Evolutionary conservation across 2,888 invertebrate genomes (phyloP).

Genomic region (Hemaris fuciformis): DNA sequence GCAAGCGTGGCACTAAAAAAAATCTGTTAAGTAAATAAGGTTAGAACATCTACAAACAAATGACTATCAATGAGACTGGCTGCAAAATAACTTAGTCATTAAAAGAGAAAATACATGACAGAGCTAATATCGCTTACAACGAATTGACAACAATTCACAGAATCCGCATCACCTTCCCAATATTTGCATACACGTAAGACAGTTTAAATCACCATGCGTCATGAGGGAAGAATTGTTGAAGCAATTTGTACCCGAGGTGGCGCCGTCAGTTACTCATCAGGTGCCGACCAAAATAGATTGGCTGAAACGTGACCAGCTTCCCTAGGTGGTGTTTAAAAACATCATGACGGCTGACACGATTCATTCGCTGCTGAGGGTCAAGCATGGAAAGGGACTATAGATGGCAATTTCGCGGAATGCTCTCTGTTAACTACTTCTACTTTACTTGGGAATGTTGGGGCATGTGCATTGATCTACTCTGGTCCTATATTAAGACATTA

Average conservation of each 20-base stretch:
- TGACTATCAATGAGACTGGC: no score
- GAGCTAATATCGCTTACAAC: not conserved
- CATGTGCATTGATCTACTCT: no score
- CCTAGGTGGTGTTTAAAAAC: not conserved
- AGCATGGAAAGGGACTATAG: not conserved
- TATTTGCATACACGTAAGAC: not conserved
- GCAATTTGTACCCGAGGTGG: not conserved
- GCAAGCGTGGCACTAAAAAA: no score
- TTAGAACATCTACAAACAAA: no score
- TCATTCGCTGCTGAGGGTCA: not conserved
- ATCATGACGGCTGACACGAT: not conserved
- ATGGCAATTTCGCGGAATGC: no score
- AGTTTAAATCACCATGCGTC: not conserved
- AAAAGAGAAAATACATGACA: not conserved
- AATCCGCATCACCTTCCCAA: not conserved
- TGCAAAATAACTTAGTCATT: no score
- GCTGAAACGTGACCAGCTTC: constrained; percentile 8
- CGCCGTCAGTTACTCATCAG: constrained; percentile 1
- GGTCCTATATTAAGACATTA: no score
- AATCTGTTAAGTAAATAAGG: no score
- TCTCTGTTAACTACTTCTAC: no score
- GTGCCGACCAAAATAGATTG: not conserved
- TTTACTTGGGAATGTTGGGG: no score
- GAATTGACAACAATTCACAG: not conserved
- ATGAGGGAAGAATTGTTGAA: not conserved